Conservation (phyloP, 2,888 invertebrate genomes). For the Strigamia crassipes region DNA sequence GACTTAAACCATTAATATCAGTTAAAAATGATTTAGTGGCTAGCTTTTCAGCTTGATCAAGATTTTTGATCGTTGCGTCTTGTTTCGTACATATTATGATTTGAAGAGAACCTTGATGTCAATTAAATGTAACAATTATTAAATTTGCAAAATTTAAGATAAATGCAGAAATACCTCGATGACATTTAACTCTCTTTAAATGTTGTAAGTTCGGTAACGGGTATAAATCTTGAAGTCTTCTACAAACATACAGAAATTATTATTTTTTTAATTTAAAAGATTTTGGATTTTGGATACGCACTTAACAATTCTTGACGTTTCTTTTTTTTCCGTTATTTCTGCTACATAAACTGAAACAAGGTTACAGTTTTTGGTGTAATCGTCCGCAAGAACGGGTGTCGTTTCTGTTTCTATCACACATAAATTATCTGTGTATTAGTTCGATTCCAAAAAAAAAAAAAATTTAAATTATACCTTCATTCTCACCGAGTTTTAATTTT, state of each 20-base stretch:
- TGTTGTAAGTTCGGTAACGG: constrained; percentile 68
- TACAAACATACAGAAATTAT: constrained; percentile 56
- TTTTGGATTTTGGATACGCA: not conserved
- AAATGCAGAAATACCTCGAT: constrained; percentile 54
- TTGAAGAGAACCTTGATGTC: constrained; percentile 43
- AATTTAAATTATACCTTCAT: not conserved
- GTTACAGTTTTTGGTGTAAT: not conserved
- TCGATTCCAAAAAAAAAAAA: no score
- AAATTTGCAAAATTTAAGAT: not conserved
- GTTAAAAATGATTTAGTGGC: not conserved
- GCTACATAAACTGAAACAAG: not conserved
- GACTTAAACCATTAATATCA: not conserved
- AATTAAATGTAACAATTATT: constrained; percentile 50
- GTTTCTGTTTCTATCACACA: not conserved
- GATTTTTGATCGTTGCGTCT: not conserved
- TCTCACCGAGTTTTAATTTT: not conserved
- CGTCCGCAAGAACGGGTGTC: constrained; percentile 29
- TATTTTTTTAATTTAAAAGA: not conserved
- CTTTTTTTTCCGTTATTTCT: not conserved
- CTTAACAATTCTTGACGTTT: constrained; percentile 31
- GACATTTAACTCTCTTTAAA: constrained; percentile 72
- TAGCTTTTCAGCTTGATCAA: not conserved
- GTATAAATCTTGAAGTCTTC: constrained; percentile 65
- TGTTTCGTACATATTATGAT: not conserved
- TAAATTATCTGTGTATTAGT: no score